Conservation (phyloP, 1,140 invertebrate species). For the Drusus annulatus region DNA sequence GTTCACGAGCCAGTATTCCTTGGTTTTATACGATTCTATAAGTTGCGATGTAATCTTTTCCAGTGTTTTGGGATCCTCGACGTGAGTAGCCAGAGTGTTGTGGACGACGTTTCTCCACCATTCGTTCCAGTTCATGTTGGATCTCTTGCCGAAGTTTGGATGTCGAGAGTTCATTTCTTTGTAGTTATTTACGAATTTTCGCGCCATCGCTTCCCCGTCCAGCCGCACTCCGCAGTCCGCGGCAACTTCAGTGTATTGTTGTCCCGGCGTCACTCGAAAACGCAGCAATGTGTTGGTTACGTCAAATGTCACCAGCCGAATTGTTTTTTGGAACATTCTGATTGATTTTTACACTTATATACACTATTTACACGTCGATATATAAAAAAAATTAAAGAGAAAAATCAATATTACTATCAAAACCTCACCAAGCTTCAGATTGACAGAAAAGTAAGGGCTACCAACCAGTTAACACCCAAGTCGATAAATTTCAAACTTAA, state of each 20-base stretch:
- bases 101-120: constrained; percentile 87
- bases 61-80: constrained; percentile 58
- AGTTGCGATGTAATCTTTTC: constrained; percentile 74
- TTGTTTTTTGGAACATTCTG: constrained; percentile 60
- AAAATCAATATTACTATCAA: no score
- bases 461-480: no score
- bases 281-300: constrained; percentile 88
- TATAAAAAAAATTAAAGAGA: no score
- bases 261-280: constrained; percentile 78
- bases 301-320: constrained; percentile 86
- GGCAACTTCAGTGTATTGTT: constrained; percentile 82
- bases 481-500: no score
- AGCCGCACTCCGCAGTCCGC: constrained; percentile 77
- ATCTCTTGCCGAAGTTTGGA: constrained; percentile 85
- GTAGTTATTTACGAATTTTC: constrained; percentile 77
- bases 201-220: constrained; percentile 73
- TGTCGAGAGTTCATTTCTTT: constrained; percentile 76
- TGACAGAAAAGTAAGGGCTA: no score
- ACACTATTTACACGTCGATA: no score
- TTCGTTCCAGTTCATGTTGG: constrained; percentile 79
- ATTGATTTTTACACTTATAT: no score
- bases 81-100: constrained; percentile 75
- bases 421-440: no score
- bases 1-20: constrained; percentile 79
- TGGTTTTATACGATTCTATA: constrained; percentile 78